Evolutionary conservation across 2,888 invertebrate genomes (phyloP), one percentile per base, ranked within the genome.

Genomic region (Subacronicta megacephala): DNA sequence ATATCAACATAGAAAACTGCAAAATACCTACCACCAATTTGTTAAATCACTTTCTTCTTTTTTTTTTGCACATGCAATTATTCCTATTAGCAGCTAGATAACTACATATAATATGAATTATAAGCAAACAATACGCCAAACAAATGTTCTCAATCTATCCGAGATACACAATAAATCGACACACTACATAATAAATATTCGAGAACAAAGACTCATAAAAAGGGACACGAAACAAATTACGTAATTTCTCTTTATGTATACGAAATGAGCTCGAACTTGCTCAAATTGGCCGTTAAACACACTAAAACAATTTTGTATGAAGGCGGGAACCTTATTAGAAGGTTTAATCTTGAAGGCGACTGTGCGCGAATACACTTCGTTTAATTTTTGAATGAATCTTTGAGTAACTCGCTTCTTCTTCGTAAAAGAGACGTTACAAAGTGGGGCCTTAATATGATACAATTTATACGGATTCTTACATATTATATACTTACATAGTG

Each of bases 231-330:
- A 88, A 89, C 85, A 90, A 89, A 91, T 92, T 89, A 78, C 87
- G 85, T 88, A 88, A 90, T 91, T 90, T 87, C 82, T 84, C 85
- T 86, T 88, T 87, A 87, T 84, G 85, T 87, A 83, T 84, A 85
- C 83, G 84, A 86, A 91, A 89, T 89, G 86, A 89, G 86, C 82
- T 83, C 67, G 75, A 88, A 87, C 83, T 86, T 87, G 81, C 83
- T 84, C 76, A 82, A 85, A 89, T 90, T 89, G 87, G 85, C 81
- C 82, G 82, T 87, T 88, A 88, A 83, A 85, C 79, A 87, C 85
- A 89, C 87, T 89, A 84, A 89, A 88, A 88, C 88, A 86, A 88
- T 88, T 90, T 89, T 72, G 79, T 79, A 78, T 84, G 84, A 81
- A 81, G 78, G 80, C 82, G 81, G 71, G 75, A 85, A 85, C 83